Conservation (phyloP, 2,113 vertebrate genomes). For the Cettia cetti region DNA sequence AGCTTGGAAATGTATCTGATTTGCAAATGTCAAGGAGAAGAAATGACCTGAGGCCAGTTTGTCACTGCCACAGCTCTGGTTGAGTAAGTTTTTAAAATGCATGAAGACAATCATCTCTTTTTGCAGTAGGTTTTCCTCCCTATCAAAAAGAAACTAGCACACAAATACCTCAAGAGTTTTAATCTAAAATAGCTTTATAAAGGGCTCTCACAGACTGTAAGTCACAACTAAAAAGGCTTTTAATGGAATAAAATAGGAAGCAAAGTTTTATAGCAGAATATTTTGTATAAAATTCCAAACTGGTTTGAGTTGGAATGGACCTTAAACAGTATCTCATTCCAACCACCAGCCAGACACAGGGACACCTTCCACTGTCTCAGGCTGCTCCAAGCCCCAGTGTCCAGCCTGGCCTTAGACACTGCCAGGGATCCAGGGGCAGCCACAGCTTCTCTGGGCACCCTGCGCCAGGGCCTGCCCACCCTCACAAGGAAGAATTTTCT, state of each 20-base stretch:
- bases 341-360: accelerated
- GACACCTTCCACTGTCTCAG: background rate
- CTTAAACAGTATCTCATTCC: background rate
- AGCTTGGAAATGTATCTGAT: background rate
- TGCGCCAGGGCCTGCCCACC: accelerated
- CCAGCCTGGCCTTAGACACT: background rate
- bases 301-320: background rate
- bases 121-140: background rate
- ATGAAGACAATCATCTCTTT: background rate
- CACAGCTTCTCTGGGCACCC: background rate
- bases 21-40: slow-evolving; percentile 1
- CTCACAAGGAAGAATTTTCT: accelerated
- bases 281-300: background rate
- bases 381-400: accelerated
- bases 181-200: background rate
- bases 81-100: background rate
- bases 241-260: background rate
- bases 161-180: background rate
- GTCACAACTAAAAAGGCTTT: background rate
- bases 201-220: background rate
- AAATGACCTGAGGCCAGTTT: background rate
- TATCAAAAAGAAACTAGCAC: background rate
- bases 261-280: background rate
- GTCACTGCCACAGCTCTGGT: background rate
- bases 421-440: background rate